Evolutionary conservation across 2,113 vertebrate species (phyloP), one percentile per base, ranked within the genome.

Genomic region (Xenotilapia longispinis): DNA sequence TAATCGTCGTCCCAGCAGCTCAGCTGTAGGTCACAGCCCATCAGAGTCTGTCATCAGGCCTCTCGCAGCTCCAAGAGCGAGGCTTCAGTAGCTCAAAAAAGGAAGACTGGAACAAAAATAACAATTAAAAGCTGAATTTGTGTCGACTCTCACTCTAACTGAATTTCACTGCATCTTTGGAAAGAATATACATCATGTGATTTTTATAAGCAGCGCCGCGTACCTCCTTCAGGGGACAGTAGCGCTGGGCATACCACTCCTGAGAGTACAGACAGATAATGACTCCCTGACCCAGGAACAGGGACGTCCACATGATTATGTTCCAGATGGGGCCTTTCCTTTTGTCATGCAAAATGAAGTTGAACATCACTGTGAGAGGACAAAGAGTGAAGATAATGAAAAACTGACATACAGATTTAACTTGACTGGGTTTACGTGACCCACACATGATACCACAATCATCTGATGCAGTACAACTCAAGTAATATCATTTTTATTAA

Each of bases 301-400:
- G 96, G 4, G 97, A 97, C 0, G 97, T 97, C 99, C 98, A 99
- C 97, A 99, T 97, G 94, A 99, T 95, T 83, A 99, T 96, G 1
- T 99, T 99, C 98, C 98, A 99, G 94, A 99, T 96, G 1, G 98
- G 97, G 47, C 97, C 97, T 94, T 98, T 98, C 87, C 98, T 96
- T 83, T 95, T 96, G 88, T 99, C 98, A 4, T 99, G 97, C 21
- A 98, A 96, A 87, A 98, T 97, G 93, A 99, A 99, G 95, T 99
- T 99, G 91, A 99, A 99, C 94, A 97, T 90, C 96, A 99, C 99
- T 99, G 82, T 58, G 17, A 85, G 11, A 53, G 31, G 53, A 68
- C 13, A 60, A 91, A 51, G 23, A 90, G 7, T 78, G 10, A 63
- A 57, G 51, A 83, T 42, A 49, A 75, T 13, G 3, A 80, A 38